phyloP scores from a whole-genome alignment of 2,113 vertebrate genomes.

The Paedocypris sp. region DNA sequence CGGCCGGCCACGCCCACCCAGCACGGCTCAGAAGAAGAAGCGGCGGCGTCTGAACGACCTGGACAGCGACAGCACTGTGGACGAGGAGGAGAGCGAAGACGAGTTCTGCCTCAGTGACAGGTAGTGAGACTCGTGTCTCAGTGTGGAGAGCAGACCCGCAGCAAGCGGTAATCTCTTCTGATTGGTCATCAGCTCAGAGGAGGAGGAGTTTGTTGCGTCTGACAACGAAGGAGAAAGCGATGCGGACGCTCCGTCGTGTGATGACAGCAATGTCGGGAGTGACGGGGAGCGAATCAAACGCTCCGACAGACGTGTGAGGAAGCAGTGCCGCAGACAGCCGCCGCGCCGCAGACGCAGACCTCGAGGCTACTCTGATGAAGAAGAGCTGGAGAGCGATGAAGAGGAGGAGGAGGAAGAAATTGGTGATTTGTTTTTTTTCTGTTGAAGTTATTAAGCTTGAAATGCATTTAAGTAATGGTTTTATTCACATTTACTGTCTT shows the following conservation, averaged over 20 bases:
- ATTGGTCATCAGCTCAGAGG: conserved; percentile 67
- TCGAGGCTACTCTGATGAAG: conserved; percentile 85
- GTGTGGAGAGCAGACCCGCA: background rate
- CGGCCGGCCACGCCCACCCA: conserved; percentile 64
- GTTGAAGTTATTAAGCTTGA: background rate
- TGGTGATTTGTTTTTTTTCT: conserved; percentile 26
- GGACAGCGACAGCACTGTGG: conserved; percentile 87
- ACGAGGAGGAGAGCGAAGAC: conserved; percentile 93
- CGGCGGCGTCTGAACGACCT: conserved; percentile 90
- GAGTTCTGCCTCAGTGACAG: conserved; percentile 89
- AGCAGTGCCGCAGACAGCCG: conserved; percentile 40
- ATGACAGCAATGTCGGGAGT: conserved; percentile 71
- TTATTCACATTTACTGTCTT: background rate
- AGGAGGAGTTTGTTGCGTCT: conserved; percentile 73
- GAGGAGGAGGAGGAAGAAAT: conserved; percentile 66
- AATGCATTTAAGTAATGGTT: background rate
- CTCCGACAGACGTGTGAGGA: conserved; percentile 2
- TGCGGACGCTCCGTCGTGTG: conserved; percentile 65
- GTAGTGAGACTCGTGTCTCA: conserved; percentile 43
- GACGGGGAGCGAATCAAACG: conserved; percentile 40
- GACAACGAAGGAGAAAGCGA: conserved; percentile 81
- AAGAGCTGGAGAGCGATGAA: conserved; percentile 72
- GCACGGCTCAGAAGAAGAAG: conserved; percentile 69
- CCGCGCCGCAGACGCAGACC: conserved; percentile 60
- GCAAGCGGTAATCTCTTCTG: background rate